Evolutionary conservation across 2,888 invertebrate genomes (phyloP).

Genomic region (Ashinkailepas kermadecensis): DNA sequence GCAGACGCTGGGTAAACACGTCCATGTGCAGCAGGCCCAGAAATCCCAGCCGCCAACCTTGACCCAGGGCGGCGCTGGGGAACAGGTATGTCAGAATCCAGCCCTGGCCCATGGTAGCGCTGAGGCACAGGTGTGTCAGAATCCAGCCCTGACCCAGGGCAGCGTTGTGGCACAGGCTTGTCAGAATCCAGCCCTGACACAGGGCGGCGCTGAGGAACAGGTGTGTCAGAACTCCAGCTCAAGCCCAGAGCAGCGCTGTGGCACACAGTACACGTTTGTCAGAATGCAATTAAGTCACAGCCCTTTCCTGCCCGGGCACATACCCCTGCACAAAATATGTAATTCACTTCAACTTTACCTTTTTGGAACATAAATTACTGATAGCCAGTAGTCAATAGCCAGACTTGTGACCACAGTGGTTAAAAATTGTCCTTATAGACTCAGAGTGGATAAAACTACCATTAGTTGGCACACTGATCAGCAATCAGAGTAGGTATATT

Average conservation of each 20-base stretch:
- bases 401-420: too few relatives aligned
- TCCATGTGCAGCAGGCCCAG: constrained; percentile 78
- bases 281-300: background rate
- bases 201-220: constrained; percentile 60
- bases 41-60: constrained; percentile 83
- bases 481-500: too few relatives aligned
- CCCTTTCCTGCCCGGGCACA: background rate
- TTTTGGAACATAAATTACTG: too few relatives aligned
- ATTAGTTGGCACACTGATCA: too few relatives aligned
- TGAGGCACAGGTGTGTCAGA: constrained; percentile 71
- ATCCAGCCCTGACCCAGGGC: constrained; percentile 85
- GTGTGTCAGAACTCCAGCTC: constrained; percentile 59
- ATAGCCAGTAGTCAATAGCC: too few relatives aligned
- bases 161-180: constrained; percentile 50
- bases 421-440: too few relatives aligned
- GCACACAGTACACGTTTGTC: background rate
- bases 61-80: constrained; percentile 70
- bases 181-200: constrained; percentile 66
- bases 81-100: too few relatives aligned
- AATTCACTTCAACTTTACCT: too few relatives aligned
- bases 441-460: too few relatives aligned
- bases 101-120: too few relatives aligned
- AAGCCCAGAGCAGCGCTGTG: constrained; percentile 73
- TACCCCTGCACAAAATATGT: too few relatives aligned
- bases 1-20: constrained; percentile 74